Percentiles rank a stretch among this genome's conserved stretches.
Evolutionary conservation across 2,888 invertebrate species (phyloP).

Genomic region (Cosmia trapezina): DNA sequence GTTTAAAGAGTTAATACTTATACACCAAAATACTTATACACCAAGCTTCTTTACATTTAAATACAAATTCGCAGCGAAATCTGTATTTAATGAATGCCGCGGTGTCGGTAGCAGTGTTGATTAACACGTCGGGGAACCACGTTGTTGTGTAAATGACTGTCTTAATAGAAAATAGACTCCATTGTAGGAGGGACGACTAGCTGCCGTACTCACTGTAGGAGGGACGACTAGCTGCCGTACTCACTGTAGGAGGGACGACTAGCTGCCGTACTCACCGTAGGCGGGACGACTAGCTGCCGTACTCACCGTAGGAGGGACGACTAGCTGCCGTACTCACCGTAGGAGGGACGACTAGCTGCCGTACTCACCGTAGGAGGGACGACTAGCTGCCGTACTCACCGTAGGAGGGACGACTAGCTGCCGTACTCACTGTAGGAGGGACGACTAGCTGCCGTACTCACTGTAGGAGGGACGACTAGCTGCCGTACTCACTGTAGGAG

Average conservation of each 20-base stretch:
- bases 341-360: too few relatives aligned
- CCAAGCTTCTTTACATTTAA: constrained; percentile 8
- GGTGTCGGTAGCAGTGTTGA: constrained; percentile 6
- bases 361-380: too few relatives aligned
- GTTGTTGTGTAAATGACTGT: constrained; percentile 47
- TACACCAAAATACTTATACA: background rate
- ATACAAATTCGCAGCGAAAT: constrained; percentile 15
- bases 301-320: too few relatives aligned
- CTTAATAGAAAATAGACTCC: constrained; percentile 4
- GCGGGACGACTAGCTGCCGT: constrained; percentile 3
- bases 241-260: too few relatives aligned
- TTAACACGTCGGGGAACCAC: constrained; percentile 18
- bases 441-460: background rate
- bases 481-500: background rate
- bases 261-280: background rate
- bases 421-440: background rate
- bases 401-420: too few relatives aligned
- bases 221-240: background rate
- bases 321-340: background rate
- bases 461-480: too few relatives aligned
- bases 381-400: background rate
- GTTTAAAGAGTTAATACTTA: too few relatives aligned
- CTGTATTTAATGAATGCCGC: constrained; percentile 21
- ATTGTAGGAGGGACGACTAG: background rate
- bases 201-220: background rate